These are phyloP conservation scores for Lampris megalopsis DNA, from an alignment of 2,113 vertebrate species.

Conservation along the genomic window DNA sequence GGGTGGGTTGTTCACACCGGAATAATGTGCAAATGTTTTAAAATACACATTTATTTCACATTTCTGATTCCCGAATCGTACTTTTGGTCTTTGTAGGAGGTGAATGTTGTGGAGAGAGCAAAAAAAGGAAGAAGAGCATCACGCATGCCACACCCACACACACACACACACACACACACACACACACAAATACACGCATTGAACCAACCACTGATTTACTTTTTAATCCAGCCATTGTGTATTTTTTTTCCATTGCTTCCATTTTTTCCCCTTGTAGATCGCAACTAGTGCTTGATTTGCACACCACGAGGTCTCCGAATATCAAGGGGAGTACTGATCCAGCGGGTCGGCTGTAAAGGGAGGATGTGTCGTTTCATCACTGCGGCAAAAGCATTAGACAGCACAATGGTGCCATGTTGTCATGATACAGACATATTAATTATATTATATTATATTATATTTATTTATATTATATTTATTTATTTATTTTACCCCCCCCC, in stretches of 20 bases:
- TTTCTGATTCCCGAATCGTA: slow-evolving; percentile 20
- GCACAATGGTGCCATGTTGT: too few species aligned
- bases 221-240: slow-evolving; percentile 55
- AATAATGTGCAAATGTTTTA: slow-evolving; percentile 13
- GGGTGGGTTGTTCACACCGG: background rate
- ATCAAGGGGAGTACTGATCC: too few species aligned
- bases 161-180: slow-evolving; percentile 11
- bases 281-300: too few species aligned
- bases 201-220: slow-evolving; percentile 53
- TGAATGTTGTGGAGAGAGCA: slow-evolving; percentile 11
- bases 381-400: too few species aligned
- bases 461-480: too few species aligned
- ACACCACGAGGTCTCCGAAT: too few species aligned
- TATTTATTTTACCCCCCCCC: too few species aligned
- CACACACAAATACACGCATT: slow-evolving; percentile 7
- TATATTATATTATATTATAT: too few species aligned
- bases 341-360: too few species aligned
- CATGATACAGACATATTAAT: too few species aligned
- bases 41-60: background rate
- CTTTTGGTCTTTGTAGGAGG: slow-evolving; percentile 23
- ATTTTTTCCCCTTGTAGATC: slow-evolving; percentile 42
- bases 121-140: too few species aligned
- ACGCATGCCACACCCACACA: background rate
- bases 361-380: too few species aligned
- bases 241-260: slow-evolving; percentile 52